Evolutionary conservation across 2,113 vertebrate species (phyloP), one percentile per base, ranked within the genome.

Genomic region (Oryzias melastigma): DNA sequence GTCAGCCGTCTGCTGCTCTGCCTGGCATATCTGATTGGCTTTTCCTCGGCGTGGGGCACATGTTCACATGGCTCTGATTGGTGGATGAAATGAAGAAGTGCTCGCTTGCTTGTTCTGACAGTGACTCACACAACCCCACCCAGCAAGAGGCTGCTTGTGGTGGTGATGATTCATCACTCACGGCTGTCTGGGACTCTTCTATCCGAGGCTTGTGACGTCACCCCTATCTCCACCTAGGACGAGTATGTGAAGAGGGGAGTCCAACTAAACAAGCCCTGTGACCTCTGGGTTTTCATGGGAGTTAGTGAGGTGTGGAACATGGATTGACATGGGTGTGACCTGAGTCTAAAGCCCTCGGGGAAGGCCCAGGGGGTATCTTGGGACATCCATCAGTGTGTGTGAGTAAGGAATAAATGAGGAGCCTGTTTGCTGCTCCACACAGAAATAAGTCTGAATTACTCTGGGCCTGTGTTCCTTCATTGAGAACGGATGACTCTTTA

Each of bases 121-220:
- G 55, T 83, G 82, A 88, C 70, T 87, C 80, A 81, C 81, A 68
- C 58, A 44, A 77, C 71, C 73, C 55, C 76, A 73, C 78, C 78
- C 84, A 13, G 66, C 27, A 51, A 68, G 64, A 71, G 78, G 84
- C 54, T 75, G 77, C 57, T 67, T 62, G 71, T 65, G 71, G 71
- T 72, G 62, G 77, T 67, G 73, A 80, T 87, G 84, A 91, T 41
- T 86, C 79, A 87, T 78, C 61, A 49, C 19, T 78, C 44, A 52
- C 55, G 71, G 75, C 59, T 80, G 84, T 81, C 73, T 71, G 78
- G 76, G 76, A 82, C 77, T 85, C 65, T 78, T 75, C 84, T 78
- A 82, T 83, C 77, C 68, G 73, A 78, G 71, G 65, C 54, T 68
- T 35, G 82, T 92, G 81, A 91, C 85, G 81, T 91, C 90, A 90